Conservation (phyloP, 2,113 vertebrate species). For the Aramus guarauna region DNA sequence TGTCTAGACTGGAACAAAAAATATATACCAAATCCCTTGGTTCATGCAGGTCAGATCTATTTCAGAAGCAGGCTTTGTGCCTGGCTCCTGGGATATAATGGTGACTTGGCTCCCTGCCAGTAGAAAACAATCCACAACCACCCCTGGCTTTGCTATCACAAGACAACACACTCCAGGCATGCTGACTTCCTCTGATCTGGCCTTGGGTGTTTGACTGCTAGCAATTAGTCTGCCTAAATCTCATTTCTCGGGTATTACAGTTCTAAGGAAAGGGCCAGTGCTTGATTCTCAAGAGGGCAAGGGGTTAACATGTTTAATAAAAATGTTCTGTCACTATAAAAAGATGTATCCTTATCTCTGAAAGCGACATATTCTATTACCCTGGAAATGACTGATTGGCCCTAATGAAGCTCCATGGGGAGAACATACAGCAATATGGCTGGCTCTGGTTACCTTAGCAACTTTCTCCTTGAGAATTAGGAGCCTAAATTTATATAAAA, state of each 20-base stretch:
- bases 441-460: constrained; percentile 75
- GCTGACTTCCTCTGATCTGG: background rate
- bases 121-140: background rate
- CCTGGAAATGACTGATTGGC: constrained; percentile 68
- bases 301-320: constrained; percentile 59
- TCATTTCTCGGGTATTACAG: background rate
- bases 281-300: constrained; percentile 18
- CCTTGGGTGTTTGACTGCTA: background rate
- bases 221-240: constrained; percentile 9
- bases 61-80: background rate
- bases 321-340: constrained; percentile 55
- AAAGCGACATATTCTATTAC: constrained; percentile 36
- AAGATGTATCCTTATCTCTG: constrained; percentile 59
- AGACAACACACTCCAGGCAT: background rate
- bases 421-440: constrained; percentile 45
- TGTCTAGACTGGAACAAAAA: background rate
- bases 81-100: background rate
- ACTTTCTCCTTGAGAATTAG: constrained; percentile 67
- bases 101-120: background rate
- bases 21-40: background rate
- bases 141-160: background rate
- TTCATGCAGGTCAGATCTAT: background rate
- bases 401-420: constrained; percentile 65
- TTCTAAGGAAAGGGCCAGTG: background rate
- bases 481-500: constrained; percentile 70